phyloP scores from a whole-genome alignment of 2,113 vertebrate genomes.

The Rynchops niger region DNA sequence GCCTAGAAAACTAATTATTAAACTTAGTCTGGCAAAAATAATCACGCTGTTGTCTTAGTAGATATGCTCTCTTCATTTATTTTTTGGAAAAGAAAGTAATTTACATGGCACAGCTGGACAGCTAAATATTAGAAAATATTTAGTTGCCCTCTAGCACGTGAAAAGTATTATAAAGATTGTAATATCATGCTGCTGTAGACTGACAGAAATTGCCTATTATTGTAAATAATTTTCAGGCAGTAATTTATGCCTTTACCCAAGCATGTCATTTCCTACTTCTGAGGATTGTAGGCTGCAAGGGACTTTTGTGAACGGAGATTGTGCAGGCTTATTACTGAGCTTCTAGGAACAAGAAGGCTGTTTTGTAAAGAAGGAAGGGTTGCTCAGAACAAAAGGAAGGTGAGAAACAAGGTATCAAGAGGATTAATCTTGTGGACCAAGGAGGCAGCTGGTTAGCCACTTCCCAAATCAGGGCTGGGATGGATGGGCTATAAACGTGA shows the following conservation, averaged over 20 bases:
- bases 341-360: neutral
- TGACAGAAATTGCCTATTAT: neutral
- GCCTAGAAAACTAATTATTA: neutral
- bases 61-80: neutral
- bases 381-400: neutral
- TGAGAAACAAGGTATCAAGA: neutral
- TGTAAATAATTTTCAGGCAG: neutral
- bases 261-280: neutral
- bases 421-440: neutral
- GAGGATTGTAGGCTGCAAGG: neutral
- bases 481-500: neutral
- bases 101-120: neutral
- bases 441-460: neutral
- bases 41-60: neutral
- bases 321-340: neutral
- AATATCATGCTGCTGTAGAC: neutral
- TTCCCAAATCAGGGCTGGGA: neutral
- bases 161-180: neutral
- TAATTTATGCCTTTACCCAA: neutral
- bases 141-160: neutral
- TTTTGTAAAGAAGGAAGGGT: neutral
- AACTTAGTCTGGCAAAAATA: neutral
- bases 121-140: neutral
- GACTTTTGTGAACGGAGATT: neutral
- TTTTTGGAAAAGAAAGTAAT: neutral